Percentiles rank a stretch among this genome's conserved stretches.
phyloP scores from a whole-genome alignment of 2,888 invertebrate genomes.

The Bibio marci region DNA sequence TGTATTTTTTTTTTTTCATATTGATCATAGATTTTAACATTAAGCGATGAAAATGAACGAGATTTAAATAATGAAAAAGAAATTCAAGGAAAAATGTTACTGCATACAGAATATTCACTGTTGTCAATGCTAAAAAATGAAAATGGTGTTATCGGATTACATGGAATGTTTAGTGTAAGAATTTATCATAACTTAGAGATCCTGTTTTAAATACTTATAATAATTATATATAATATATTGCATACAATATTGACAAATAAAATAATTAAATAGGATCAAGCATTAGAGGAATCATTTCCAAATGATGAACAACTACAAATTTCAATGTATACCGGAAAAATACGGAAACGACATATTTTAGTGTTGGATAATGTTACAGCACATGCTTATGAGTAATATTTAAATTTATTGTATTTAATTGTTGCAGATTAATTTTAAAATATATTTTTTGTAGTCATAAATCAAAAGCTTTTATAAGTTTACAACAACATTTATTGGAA shows the following conservation, averaged over 20 bases:
- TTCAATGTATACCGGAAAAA: constrained; percentile 35
- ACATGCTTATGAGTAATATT: constrained; percentile 36
- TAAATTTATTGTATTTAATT: not conserved
- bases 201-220: too few species aligned
- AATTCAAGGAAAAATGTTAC: constrained; percentile 56
- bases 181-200: too few species aligned
- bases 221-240: too few species aligned
- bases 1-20: not conserved
- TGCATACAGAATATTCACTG: constrained; percentile 60
- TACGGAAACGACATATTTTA: constrained; percentile 44
- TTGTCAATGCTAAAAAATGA: constrained; percentile 49
- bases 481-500: constrained; percentile 60
- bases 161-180: constrained; percentile 54
- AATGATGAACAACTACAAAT: constrained; percentile 21
- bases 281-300: too few species aligned
- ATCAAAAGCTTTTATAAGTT: constrained; percentile 41
- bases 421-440: not conserved
- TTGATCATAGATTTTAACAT: not conserved
- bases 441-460: constrained; percentile 27
- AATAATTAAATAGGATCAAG: too few species aligned
- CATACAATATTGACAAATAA: too few species aligned
- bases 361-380: constrained; percentile 56
- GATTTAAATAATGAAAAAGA: constrained; percentile 45
- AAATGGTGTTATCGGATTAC: constrained; percentile 57
- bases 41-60: not conserved